These are phyloP conservation scores for Stegodyphus mimosarum DNA, from an alignment of 1,140 invertebrate genomes.

Conservation along the genomic window DNA sequence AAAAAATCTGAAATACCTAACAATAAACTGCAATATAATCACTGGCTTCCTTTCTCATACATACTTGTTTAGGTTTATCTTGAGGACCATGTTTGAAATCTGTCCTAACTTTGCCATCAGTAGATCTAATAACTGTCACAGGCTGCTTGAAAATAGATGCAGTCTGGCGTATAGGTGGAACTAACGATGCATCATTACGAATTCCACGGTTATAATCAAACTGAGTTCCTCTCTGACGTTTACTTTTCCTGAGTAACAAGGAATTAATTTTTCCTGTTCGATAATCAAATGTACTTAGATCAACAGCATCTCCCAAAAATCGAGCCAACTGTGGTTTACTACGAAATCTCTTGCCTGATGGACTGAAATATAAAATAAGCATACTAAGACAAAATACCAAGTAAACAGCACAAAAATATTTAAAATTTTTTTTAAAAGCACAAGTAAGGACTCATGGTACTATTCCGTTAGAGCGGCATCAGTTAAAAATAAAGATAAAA, in stretches of 20 bases:
- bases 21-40: too few species aligned
- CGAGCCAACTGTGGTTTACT: constrained; percentile 84
- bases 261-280: constrained; percentile 80
- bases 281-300: constrained; percentile 86
- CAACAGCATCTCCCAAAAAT: constrained; percentile 80
- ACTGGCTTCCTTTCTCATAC: not conserved
- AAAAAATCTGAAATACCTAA: too few species aligned
- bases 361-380: constrained; percentile 70
- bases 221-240: constrained; percentile 74
- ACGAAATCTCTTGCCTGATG: constrained; percentile 82
- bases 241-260: constrained; percentile 74
- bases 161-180: constrained; percentile 95
- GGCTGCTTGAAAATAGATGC: constrained; percentile 99
- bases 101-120: constrained; percentile 74
- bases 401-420: too few species aligned
- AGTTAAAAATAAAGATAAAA: too few species aligned
- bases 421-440: too few species aligned
- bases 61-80: constrained; percentile 92
- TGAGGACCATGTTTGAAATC: constrained; percentile 89
- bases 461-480: too few species aligned
- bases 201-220: constrained; percentile 81
- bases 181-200: constrained; percentile 87
- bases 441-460: too few species aligned
- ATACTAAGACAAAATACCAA: too few species aligned
- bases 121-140: constrained; percentile 92